Evolutionary conservation across 2,888 invertebrate genomes (phyloP), one percentile per base, ranked within the genome.

Genomic region (Augiades crinisus): DNA sequence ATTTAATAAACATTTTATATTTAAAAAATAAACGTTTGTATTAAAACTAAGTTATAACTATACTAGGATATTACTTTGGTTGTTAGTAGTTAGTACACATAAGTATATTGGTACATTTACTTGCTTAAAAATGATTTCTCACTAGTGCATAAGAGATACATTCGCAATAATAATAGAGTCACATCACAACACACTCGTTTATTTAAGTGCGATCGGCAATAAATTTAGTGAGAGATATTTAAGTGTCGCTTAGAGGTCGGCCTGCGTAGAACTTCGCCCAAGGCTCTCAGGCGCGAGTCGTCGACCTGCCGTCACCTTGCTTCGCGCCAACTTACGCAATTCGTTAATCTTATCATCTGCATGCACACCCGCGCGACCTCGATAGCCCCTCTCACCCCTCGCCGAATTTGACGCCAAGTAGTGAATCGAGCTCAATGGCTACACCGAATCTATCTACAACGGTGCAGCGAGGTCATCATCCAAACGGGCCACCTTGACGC

Each of bases 281-380:
- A 88, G 88, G 88, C 83, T 81, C 72, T 72, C 62, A 59, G 61
- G 65, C 70, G 66, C 72, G 74, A 80, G 88, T 87, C 88, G 85
- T 73, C 83, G 88, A 88, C 88, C 88, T 79, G 76, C 73, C 78
- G 77, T 87, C 79, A 86, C 88, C 88, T 89, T 88, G 86, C 77
- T 69, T 75, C 79, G 80, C 78, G 76, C 71, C 68, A 75, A 76
- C 81, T 87, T 89, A 88, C 88, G 88, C 88, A 89, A 89, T 81
- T 76, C 67, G 76, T 76, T 83, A 85, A 87, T 87, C 86, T 88
- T 87, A 88, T 87, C 85, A 81, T 87, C 79, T 78, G 80, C 80
- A 86, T 84, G 80, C 81, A 77, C 75, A 77, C 78, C 73, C 74
- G 74, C 70, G 62, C 73, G 79, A 77, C 82, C 85, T 81, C 81